Evolutionary conservation across 2,888 invertebrate species (phyloP), one percentile per base, ranked within the genome.

Genomic region (Hypomecis punctinalis): DNA sequence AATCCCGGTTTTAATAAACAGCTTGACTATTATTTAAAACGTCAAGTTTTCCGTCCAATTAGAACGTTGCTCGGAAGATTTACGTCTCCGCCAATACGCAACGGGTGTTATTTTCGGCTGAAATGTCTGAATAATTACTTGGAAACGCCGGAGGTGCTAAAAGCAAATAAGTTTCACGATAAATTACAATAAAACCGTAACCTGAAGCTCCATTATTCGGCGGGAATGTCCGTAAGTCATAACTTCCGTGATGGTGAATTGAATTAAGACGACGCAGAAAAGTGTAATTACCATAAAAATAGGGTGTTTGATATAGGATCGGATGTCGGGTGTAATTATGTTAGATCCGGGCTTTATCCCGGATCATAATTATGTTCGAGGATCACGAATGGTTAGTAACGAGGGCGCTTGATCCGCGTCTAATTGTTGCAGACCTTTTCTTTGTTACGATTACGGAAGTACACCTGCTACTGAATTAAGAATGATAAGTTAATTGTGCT

Each of bases 221-320:
- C 74, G 75, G 70, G 73, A 77, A 74, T 74, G 73, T 75, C 73
- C 75, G 69, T 73, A 78, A 80, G 76, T 83, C 80, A 79, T 75
- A 78, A 78, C 76, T 76, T 78, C 77, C 76, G 77, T 81, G 75
- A 82, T 88, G 88, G 88, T 89, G 86, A 90, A 90, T 90, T 89
- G 89, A 86, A 81, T 80, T 82, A 81, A 83, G 80, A 81, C 79
- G 86, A 76, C 76, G 76, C 88, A 88, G 88, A 90, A 89, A 85
- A 87, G 78, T 79, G 84, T 85, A 86, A 91, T 91, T 89, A 90
- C 82, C 89, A 89, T 90, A 90, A 90, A 90, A 89, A 90, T 84
- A 79, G 82, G 82, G 80, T 67, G 69, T 69, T 67, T 74, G 74
- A 75, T 74, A 75, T 74, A 75, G 68, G 69, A 61, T 63, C 56